These are phyloP conservation scores for Orchesellides sinensis DNA, from an alignment of 2,888 invertebrate species.

Conservation along the genomic window DNA sequence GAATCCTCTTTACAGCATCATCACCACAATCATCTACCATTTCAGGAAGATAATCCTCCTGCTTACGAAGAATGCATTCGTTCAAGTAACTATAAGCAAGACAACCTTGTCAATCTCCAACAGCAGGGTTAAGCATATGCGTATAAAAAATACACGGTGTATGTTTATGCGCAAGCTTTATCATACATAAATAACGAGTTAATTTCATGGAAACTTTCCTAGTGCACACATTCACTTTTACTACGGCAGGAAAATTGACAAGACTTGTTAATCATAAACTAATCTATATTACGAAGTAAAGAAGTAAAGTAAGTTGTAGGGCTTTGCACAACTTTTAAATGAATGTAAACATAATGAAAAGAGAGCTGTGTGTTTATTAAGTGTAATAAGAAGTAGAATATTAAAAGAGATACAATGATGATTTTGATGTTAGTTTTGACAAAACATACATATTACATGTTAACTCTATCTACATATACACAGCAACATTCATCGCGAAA, in stretches of 20 bases:
- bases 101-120: not conserved
- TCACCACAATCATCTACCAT: not conserved
- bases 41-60: conserved; percentile 42
- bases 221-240: conserved; percentile 8
- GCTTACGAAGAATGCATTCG: conserved; percentile 36
- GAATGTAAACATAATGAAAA: conserved; percentile 9
- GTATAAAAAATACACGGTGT: not conserved
- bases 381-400: conserved; percentile 25
- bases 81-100: conserved; percentile 5
- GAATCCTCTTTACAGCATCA: conserved; percentile 20
- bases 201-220: conserved; percentile 26
- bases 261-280: conserved; percentile 36
- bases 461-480: not conserved
- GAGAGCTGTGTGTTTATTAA: conserved; percentile 2
- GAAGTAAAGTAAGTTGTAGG: not conserved
- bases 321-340: not conserved
- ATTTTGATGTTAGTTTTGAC: conserved; percentile 31
- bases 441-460: conserved; percentile 1
- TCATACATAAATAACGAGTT: conserved; percentile 51
- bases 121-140: not conserved
- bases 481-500: not conserved
- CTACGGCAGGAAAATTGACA: conserved; percentile 20
- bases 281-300: conserved; percentile 6
- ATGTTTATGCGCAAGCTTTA: conserved; percentile 31
- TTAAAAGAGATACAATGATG: conserved; percentile 31